These are phyloP conservation scores for Gallinago paraguaiae DNA, from an alignment of 2,113 vertebrate genomes.

Conservation along the genomic window DNA sequence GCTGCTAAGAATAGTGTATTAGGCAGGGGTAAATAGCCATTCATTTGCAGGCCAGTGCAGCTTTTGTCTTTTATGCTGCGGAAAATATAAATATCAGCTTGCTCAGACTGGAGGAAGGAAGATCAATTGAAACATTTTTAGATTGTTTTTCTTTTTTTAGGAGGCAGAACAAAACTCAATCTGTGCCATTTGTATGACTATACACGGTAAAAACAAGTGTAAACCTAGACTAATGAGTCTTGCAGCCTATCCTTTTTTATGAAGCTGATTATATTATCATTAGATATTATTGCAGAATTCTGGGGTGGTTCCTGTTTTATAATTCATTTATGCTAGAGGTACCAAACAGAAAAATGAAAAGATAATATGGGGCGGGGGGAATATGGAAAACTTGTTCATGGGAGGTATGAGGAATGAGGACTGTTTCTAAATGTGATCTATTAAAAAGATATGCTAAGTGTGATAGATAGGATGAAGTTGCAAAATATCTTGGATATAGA, in stretches of 20 bases:
- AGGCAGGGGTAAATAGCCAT: neutral
- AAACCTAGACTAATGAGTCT: slow-evolving; percentile 23
- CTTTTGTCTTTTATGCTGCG: slow-evolving; percentile 45
- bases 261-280: neutral
- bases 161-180: neutral
- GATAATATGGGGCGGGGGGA: neutral
- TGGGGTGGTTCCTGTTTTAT: neutral
- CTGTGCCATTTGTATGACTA: slow-evolving; percentile 38
- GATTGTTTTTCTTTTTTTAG: neutral
- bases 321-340: neutral
- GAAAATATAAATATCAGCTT: slow-evolving; percentile 44
- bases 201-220: slow-evolving; percentile 56
- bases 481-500: slow-evolving; percentile 12
- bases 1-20: slow-evolving; percentile 1
- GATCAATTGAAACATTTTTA: slow-evolving; percentile 56
- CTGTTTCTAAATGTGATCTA: neutral
- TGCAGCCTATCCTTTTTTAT: neutral
- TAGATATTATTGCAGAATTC: neutral
- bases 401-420: neutral
- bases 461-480: slow-evolving; percentile 11
- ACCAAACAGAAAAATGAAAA: slow-evolving; percentile 3
- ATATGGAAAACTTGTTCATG: neutral
- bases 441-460: neutral
- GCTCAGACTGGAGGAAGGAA: slow-evolving; percentile 32
- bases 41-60: slow-evolving; percentile 34